A percentile compares a stretch with the other conserved stretches of the same genome.
Conservation (phyloP, 2,797 vertebrate genomes). For the Hippocampus kuda region DNA sequence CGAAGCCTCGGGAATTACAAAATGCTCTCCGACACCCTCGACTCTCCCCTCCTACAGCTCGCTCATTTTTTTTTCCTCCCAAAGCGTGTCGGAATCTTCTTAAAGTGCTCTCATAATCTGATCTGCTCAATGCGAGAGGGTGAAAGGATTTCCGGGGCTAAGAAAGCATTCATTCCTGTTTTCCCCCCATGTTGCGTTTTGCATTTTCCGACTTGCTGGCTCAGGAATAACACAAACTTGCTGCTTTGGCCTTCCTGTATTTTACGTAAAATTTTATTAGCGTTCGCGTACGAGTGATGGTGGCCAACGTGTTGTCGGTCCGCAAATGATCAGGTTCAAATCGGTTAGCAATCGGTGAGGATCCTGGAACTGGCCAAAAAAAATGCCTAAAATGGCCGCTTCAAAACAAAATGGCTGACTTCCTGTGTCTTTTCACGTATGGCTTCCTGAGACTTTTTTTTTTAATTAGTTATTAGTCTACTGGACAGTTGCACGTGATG, state of each 20-base stretch:
- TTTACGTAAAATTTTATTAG: constrained; percentile 15
- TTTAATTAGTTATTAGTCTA: background rate
- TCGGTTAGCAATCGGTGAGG: background rate
- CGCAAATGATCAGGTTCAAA: background rate
- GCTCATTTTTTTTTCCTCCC: constrained; percentile 77
- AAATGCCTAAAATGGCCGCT: background rate
- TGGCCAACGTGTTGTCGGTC: background rate
- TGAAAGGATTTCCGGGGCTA: constrained; percentile 96
- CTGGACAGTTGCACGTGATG: too few species aligned
- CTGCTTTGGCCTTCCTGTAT: constrained; percentile 70
- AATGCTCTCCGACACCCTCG: constrained; percentile 73
- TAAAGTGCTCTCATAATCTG: constrained; percentile 99
- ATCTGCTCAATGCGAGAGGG: constrained; percentile 97
- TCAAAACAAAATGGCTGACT: background rate
- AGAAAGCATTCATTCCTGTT: constrained; percentile 78
- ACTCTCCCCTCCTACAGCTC: constrained; percentile 78
- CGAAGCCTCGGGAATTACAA: constrained; percentile 98
- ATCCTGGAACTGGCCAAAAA: background rate
- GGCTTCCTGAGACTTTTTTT: background rate
- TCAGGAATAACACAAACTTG: constrained; percentile 99
- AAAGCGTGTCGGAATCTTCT: constrained; percentile 90
- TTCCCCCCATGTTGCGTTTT: constrained; percentile 90
- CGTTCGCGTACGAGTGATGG: background rate
- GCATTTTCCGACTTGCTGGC: constrained; percentile 96
- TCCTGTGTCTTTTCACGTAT: background rate